Conservation (phyloP, 2,113 vertebrate genomes). For the Choloepus hoffmanni region DNA sequence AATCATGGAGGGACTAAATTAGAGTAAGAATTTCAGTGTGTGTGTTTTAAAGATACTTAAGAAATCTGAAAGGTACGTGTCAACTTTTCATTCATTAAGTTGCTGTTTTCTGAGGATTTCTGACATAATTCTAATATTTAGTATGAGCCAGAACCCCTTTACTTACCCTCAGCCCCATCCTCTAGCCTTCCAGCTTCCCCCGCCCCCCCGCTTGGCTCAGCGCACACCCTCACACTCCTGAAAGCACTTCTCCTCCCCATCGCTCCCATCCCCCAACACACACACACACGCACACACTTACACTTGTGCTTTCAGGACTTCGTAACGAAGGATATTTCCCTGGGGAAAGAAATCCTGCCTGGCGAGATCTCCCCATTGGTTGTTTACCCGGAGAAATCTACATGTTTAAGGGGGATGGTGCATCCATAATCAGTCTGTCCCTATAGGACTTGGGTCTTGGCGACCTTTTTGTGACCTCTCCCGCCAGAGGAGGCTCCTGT, state of each 20-base stretch:
- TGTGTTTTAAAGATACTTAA: neutral
- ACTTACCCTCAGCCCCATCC: constrained; percentile 3
- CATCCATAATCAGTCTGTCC: constrained; percentile 85
- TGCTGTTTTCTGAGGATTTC: constrained; percentile 42
- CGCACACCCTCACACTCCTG: constrained; percentile 9
- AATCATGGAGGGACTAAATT: neutral
- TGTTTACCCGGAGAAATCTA: constrained; percentile 82
- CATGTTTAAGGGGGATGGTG: constrained; percentile 84
- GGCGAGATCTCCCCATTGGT: constrained; percentile 83
- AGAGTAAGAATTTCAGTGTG: neutral
- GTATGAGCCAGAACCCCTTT: neutral
- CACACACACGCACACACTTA: neutral
- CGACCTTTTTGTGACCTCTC: constrained; percentile 94
- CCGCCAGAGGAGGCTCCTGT: constrained; percentile 92
- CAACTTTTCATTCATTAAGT: constrained; percentile 52
- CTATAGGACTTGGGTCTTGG: constrained; percentile 87
- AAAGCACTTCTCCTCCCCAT: constrained; percentile 42
- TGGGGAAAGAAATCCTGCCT: constrained; percentile 81
- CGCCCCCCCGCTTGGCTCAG: neutral
- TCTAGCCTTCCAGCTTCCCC: constrained; percentile 23
- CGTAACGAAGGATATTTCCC: constrained; percentile 78
- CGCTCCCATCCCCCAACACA: constrained; percentile 22
- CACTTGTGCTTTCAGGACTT: constrained; percentile 68
- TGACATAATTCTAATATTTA: neutral
- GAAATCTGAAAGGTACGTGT: constrained; percentile 22